Evolutionary conservation across 2,797 vertebrate species (phyloP), one percentile per base, ranked within the genome.

Genomic region (Phrynocephalus guinanensis): DNA sequence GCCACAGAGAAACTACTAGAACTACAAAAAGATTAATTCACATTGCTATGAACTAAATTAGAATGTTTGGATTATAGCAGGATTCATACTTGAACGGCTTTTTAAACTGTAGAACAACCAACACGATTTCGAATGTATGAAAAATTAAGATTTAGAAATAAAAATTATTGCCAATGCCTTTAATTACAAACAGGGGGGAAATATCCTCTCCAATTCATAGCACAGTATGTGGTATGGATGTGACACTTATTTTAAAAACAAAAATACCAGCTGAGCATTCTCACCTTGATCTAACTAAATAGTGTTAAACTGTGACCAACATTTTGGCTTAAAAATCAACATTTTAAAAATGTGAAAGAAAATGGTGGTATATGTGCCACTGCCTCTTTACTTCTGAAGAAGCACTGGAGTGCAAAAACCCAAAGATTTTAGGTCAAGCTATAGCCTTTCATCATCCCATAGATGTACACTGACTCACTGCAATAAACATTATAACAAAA

Each of bases 21-120:
- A 85, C 78, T 3, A 82, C 66, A 68, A 82, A 85, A 52, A 73
- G 48, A 71, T 80, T 44, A 84, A 6, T 79, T 44, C 73, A 77
- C 56, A 72, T n/a, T 89, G 85, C 90, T 90, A 90, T 33, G 84
- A 87, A 81, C 83, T 82, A 93, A 28, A 85, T 76, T 67, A 93
- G 26, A 48, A 56, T 89, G 91, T 71, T 73, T 1, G 28, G 66
- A 33, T 84, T 78, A 13, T 33, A 20, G 48, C 16, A 88, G 0
- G 0, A 92, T 63, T 90, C 94, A 95, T 91, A 93, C 90, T 95
- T 94, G 85, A 95, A 93, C 91, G 87, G 85, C 70, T 82, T 82
- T 60, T 68, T 82, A n/a, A 50, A 11, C 60, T 4, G 66, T 3
- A 3, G 66, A 66, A 72, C 85, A 52, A 48, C 38, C 67, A 22